Evolutionary conservation across 2,113 vertebrate genomes (phyloP), one percentile per base, ranked within the genome.

Genomic region (Todiramphus chloris): DNA sequence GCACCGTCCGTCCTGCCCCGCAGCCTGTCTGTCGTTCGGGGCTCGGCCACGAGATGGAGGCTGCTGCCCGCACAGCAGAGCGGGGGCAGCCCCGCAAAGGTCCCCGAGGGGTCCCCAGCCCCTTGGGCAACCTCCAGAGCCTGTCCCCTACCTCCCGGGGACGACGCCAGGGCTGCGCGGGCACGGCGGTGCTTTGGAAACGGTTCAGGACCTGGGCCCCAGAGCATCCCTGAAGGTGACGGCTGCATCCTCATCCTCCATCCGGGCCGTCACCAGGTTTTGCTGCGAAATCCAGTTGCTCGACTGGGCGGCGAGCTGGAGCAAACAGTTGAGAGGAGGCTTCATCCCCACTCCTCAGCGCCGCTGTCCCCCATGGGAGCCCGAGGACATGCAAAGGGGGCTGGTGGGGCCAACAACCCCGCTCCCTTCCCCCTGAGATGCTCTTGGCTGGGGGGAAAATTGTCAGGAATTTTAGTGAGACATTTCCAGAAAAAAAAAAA

Each of bases 21-120:
- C 63, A 33, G 50, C 48, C n/a, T 1, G 0, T 66, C 81, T 98
- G 97, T 69, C 53, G 28, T 97, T 96, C 84, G 56, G 56, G 6
- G 3, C 66, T 90, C 68, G 89, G 92, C 98, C 98, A 97, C 97
- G 41, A 97, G 98, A 76, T 97, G 97, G 98, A 96, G 96, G 89
- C 96, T 85, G 96, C 83, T 56, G 88, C 94, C 77, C 39, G 44
- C 67, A 17, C 44, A 95, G 56, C 60, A 85, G 63, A 56, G 73
- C 72, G 0, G 31, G 28, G 73, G 58, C 16, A 12, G 37, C 18
- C 20, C 30, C 10, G 11, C 35, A 6, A n/a, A 63, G 48, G 2
- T 27, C 60, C 11, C 60, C 0, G 11, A 44, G n/a, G 21, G 11
- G 18, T 43, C 39, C 25, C 37, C 72, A 19, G 50, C 4, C 44